phyloP scores from a whole-genome alignment of 1,140 invertebrate species.

The Samia ricini region DNA sequence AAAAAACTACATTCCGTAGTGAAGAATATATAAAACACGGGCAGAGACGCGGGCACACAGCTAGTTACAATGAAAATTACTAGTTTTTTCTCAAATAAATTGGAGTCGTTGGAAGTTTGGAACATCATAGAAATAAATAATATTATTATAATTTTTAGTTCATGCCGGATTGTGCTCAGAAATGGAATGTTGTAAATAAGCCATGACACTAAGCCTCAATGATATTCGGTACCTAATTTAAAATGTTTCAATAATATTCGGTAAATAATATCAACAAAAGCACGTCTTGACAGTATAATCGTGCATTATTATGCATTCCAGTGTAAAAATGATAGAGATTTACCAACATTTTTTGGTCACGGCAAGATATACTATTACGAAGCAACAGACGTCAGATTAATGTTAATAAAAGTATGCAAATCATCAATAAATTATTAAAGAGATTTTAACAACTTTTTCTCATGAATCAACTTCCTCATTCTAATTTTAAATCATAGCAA shows the following conservation, averaged over 20 bases:
- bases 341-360: neutral
- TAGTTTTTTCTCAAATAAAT: too few relatives aligned
- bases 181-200: too few relatives aligned
- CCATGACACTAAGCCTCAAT: too few relatives aligned
- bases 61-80: too few relatives aligned
- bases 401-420: neutral
- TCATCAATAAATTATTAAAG: neutral
- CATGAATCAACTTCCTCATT: neutral
- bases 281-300: neutral
- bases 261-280: neutral
- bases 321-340: neutral
- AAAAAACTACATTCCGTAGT: too few relatives aligned
- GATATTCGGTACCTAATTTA: too few relatives aligned
- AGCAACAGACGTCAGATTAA: neutral
- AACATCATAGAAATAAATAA: too few relatives aligned
- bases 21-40: too few relatives aligned
- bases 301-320: neutral
- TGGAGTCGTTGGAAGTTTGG: too few relatives aligned
- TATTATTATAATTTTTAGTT: too few relatives aligned
- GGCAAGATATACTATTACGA: neutral
- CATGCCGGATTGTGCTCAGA: too few relatives aligned
- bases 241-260: neutral
- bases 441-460: neutral
- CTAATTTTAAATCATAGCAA: neutral
- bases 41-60: too few relatives aligned